Percentiles rank a stretch among this genome's conserved stretches.
phyloP scores from a whole-genome alignment of 2,888 invertebrate species.

The Phytoseiulus persimilis region DNA sequence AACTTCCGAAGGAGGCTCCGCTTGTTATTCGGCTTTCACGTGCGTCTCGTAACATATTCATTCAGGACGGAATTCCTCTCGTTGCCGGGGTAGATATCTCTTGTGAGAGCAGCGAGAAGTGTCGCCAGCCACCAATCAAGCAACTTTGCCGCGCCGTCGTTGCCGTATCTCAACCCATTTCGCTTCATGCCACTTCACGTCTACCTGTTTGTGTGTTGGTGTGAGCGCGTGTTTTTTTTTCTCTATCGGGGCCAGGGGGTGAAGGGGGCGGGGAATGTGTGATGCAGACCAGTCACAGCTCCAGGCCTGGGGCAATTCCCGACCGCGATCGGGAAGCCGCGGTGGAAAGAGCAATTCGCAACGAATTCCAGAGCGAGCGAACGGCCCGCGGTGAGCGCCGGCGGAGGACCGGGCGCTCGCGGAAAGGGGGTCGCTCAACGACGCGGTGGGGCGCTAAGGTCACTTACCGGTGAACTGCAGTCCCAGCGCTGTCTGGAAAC shows the following conservation, averaged over 20 bases:
- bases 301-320: background rate
- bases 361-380: background rate
- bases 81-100: background rate
- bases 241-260: too few relatives aligned
- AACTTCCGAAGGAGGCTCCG: background rate
- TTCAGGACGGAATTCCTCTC: background rate
- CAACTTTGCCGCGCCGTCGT: background rate
- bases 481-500: conserved; percentile 20
- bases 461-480: conserved; percentile 20
- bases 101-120: background rate
- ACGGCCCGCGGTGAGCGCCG: background rate
- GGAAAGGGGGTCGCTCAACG: background rate
- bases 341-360: background rate
- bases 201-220: background rate
- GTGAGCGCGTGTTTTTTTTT: too few relatives aligned
- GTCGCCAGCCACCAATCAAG: background rate
- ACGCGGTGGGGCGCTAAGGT: background rate
- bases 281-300: background rate
- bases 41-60: background rate
- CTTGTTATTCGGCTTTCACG: background rate
- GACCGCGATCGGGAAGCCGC: background rate
- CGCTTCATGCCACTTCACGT: background rate
- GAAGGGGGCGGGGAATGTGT: background rate
- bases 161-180: background rate
- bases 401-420: background rate